Conservation (phyloP, 2,113 vertebrate species). For the Dasypus novemcinctus region DNA sequence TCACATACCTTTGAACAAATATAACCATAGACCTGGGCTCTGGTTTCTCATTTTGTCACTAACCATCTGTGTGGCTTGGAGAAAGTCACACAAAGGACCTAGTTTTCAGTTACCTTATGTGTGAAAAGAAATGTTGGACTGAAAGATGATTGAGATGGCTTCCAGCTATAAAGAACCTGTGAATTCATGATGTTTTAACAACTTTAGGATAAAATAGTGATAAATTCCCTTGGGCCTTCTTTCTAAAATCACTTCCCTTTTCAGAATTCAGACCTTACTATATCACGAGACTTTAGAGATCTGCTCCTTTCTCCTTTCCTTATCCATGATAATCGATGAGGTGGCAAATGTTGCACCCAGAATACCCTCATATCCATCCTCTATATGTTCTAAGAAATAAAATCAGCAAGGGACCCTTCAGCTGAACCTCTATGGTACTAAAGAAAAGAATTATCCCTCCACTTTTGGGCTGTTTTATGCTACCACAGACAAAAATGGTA, state of each 20-base stretch:
- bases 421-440: not conserved
- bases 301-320: not conserved
- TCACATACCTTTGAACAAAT: not conserved
- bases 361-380: not conserved
- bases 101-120: not conserved
- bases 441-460: not conserved
- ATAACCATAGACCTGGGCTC: not conserved
- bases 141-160: not conserved
- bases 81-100: not conserved
- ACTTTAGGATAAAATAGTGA: not conserved
- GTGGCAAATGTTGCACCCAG: not conserved
- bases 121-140: not conserved
- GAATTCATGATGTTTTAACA: not conserved
- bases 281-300: not conserved
- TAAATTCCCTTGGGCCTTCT: not conserved
- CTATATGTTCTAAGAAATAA: not conserved
- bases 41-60: not conserved
- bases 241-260: not conserved
- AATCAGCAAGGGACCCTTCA: not conserved
- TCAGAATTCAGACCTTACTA: not conserved
- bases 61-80: not conserved
- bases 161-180: not conserved
- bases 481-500: not conserved
- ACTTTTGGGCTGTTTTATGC: not conserved
- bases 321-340: not conserved